Conservation (phyloP, 2,113 vertebrate genomes). For the Gobio gobio region DNA sequence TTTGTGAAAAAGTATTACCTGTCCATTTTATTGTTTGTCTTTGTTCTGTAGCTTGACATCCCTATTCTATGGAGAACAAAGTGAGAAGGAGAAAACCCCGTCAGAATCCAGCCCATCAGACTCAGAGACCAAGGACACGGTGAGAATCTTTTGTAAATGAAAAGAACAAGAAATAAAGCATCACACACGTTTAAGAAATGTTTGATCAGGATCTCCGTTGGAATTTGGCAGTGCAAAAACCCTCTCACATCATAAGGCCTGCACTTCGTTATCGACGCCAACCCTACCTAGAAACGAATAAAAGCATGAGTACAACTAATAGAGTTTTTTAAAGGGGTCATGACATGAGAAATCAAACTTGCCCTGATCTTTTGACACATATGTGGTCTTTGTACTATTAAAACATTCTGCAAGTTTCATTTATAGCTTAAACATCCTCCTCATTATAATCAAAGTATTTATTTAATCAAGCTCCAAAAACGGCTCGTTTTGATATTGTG, state of each 20-base stretch:
- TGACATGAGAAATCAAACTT: no score
- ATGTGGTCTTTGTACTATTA: no score
- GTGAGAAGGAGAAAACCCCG: constrained; percentile 93
- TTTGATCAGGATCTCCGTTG: neutral
- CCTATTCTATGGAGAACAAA: constrained; percentile 94
- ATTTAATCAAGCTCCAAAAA: no score
- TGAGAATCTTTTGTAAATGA: constrained; percentile 64
- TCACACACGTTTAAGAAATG: neutral
- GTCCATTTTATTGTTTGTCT: neutral
- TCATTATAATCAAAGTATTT: no score
- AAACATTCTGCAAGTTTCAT: no score
- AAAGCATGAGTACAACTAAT: neutral
- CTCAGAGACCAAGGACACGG: constrained; percentile 87
- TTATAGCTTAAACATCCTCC: no score
- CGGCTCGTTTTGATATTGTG: no score
- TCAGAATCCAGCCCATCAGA: constrained; percentile 90
- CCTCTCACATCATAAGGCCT: neutral
- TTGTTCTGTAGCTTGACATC: constrained; percentile 85
- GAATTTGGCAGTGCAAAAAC: neutral
- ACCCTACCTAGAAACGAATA: neutral
- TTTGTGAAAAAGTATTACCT: neutral
- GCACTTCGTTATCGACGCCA: neutral
- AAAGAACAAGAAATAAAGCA: neutral
- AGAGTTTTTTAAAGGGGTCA: neutral
- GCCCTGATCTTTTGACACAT: no score